These are phyloP conservation scores for Eupeodes corollae DNA, from an alignment of 1,140 invertebrate genomes.

Conservation along the genomic window DNA sequence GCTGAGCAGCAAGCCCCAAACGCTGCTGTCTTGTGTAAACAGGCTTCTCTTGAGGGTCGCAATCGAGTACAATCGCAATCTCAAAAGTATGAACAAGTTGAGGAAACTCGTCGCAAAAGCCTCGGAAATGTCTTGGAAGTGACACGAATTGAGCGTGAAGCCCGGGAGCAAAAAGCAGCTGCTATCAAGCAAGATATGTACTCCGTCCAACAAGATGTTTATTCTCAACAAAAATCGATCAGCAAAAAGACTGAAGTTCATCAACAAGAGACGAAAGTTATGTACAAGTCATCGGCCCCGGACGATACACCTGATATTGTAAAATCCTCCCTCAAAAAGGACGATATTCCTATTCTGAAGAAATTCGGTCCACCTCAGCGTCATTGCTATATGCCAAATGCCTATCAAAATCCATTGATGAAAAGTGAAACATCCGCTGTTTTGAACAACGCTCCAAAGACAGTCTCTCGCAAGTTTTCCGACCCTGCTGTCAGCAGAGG, in stretches of 20 bases:
- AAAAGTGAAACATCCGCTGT: constrained; percentile 5
- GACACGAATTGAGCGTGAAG: background rate
- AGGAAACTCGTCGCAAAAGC: constrained; percentile 24
- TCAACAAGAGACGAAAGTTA: background rate
- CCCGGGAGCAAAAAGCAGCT: constrained; percentile 10
- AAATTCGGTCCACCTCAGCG: constrained; percentile 33
- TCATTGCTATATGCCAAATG: constrained; percentile 32
- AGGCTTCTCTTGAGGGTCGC: too few relatives aligned
- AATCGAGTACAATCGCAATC: too few relatives aligned
- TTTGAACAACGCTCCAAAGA: background rate
- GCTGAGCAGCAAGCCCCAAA: too few relatives aligned
- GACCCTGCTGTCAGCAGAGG: constrained; percentile 8
- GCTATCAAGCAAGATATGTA: background rate
- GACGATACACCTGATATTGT: constrained; percentile 32
- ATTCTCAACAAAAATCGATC: too few relatives aligned
- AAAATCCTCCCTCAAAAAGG: constrained; percentile 32
- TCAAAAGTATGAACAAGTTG: constrained; percentile 9
- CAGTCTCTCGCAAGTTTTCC: background rate
- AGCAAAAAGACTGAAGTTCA: background rate
- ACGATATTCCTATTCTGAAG: constrained; percentile 25
- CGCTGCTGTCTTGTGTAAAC: too few relatives aligned
- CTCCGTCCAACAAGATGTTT: too few relatives aligned
- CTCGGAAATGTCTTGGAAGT: constrained; percentile 21
- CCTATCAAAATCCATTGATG: constrained; percentile 28
- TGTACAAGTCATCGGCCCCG: constrained; percentile 31